Base-by-base conservation (phyloP, 1,140 invertebrate species). In the Trichoplusia ni region DNA sequence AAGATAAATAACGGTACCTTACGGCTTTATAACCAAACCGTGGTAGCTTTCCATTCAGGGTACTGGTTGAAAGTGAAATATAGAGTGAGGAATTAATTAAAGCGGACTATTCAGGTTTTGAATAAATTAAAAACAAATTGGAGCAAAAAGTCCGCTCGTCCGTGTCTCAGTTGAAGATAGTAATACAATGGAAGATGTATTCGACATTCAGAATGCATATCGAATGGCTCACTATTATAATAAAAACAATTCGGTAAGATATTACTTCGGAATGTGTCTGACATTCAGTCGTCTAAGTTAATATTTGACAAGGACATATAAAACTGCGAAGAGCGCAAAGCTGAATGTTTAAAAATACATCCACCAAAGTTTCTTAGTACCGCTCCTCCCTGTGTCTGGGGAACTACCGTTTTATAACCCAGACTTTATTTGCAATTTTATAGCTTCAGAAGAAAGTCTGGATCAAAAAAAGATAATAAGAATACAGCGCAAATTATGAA, bases 361-460 rank as follows among this genome's bases (percentile, higher is more conserved):
- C 38, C 38, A 53, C 44, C n/a, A 53, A 31, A 58, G 14, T 40
- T 58, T 58, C 14, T 21, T 5, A 18, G 38, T 9, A 42, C 25
- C 53, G 23, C 37, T 35, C 23, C 38, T 37, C 25, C 38, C n/a
- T 31, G 37, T 58, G 38, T 58, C 27, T 25, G 25, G 44, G 54
- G 18, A 54, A 58, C 38, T 44, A 37, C 23, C 21, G 21, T 58
- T 58, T 58, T 44, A 58, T 37, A 58, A 37, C 54, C 38, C 14
- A 42, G 38, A 58, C 54, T 23, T 18, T 35, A 44, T 27, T 29
- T 16, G 13, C 19, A 23, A 8, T 58, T 58, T 58, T 31, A 58
- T 58, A 14, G 37, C 42, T 58, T 42, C 29, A 58, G 16, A 29
- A 31, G 37, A 44, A 7, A 14, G 13, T 14, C 14, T 19, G 8